phyloP scores from a whole-genome alignment of 1,140 invertebrate species.

The Carposina sasakii region DNA sequence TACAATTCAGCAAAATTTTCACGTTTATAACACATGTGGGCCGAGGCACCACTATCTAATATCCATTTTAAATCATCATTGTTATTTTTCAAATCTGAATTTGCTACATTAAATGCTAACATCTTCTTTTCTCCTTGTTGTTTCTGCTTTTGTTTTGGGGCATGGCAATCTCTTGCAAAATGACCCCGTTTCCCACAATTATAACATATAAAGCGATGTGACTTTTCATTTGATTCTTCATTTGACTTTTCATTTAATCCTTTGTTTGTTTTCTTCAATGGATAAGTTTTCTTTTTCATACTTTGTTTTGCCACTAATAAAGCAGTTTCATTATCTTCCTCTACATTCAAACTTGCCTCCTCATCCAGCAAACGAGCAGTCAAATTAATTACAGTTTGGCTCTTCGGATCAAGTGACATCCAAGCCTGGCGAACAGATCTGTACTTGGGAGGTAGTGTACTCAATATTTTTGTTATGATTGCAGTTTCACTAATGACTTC shows the following conservation, averaged over 20 bases:
- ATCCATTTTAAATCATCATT: no score
- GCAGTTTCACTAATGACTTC: conserved; percentile 45
- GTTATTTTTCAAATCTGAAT: conserved; percentile 4
- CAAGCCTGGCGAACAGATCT: conserved; percentile 48
- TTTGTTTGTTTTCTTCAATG: conserved; percentile 13
- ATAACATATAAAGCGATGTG: conserved; percentile 30
- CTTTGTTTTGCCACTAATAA: conserved; percentile 20
- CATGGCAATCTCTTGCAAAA: conserved; percentile 21
- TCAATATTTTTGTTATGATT: conserved; percentile 46
- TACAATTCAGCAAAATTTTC: conserved; percentile 7
- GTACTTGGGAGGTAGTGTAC: conserved; percentile 37
- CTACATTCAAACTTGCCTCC: conserved; percentile 37
- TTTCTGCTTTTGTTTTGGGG: neutral
- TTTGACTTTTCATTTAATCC: conserved; percentile 3
- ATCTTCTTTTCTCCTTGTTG: neutral
- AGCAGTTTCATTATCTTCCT: conserved; percentile 33
- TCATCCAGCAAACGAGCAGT: conserved; percentile 50
- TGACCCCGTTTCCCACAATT: conserved; percentile 35
- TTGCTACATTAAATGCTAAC: neutral
- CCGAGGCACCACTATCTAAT: conserved; percentile 10
- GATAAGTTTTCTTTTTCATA: conserved; percentile 16
- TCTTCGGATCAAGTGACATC: conserved; percentile 41
- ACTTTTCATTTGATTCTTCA: neutral
- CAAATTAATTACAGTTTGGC: conserved; percentile 48
- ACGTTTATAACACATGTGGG: conserved; percentile 7